Evolutionary conservation across 2,797 vertebrate species (phyloP), one percentile per base, ranked within the genome.

Genomic region (Pygocentrus nattereri): DNA sequence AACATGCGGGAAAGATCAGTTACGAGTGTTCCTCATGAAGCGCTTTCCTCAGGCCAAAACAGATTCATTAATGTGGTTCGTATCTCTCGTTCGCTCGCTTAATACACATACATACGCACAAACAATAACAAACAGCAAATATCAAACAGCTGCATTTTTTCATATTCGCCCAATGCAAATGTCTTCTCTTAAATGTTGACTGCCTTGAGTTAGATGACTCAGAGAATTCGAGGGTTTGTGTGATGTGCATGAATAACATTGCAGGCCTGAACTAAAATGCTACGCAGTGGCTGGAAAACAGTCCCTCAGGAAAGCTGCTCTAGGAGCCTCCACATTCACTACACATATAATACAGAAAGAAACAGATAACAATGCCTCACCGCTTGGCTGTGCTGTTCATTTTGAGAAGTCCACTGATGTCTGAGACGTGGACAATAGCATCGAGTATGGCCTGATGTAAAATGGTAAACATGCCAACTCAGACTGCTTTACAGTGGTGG

Each of bases 51-150:
- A 49, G 84, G 86, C 72, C 76, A 77, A 65, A 75, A 78, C 81
- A 64, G 67, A 85, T 79, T 79, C 84, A 85, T 85, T 87, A 85
- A 83, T 87, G 78, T 81, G 85, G 83, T 83, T 85, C 69, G 52
- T 15, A 77, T 73, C 73, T 69, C 70, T 25, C 25, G 21, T n/a
- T 19, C 56, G 2, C 65, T 62, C 75, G 49, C 65, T 25, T 12
- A 71, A 44, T 34, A 69, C 69, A 76, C 56, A 76, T 52, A 81
- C n/a, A 79, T 23, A 62, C 11, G 74, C 47, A 78, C 54, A 58
- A 8, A 54, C 62, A 15, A 21, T 15, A 10, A 38, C 58, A 79
- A 72, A 52, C 71, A 78, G 70, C 80, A 76, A 82, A 86, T 84
- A 86, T 87, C 79, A 82, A 87, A 85, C 52, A 50, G 74, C 64